Conservation (phyloP, 2,888 invertebrate genomes). For the Tyria jacobaeae region DNA sequence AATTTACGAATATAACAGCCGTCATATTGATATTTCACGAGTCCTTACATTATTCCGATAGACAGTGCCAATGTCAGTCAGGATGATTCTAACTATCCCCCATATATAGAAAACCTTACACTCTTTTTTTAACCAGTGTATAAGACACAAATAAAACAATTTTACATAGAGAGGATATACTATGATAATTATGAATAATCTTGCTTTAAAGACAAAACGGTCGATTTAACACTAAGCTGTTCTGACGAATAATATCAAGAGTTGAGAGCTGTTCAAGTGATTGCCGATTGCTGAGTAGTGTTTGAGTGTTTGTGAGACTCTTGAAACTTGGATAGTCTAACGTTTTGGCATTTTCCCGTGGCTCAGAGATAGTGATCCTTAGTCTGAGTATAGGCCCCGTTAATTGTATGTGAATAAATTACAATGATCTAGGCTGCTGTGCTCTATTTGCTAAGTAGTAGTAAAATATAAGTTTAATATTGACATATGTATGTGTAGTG, state of each 20-base stretch:
- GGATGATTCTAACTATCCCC: too few relatives aligned
- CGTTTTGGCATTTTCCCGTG: not conserved
- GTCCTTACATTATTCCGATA: too few relatives aligned
- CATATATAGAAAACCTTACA: too few relatives aligned
- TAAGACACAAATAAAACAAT: not conserved
- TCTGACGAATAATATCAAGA: not conserved
- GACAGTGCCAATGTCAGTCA: too few relatives aligned
- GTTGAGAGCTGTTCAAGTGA: not conserved
- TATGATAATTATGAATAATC: not conserved
- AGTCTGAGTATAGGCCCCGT: too few relatives aligned
- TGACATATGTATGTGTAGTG: not conserved
- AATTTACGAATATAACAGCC: too few relatives aligned
- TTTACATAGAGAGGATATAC: not conserved
- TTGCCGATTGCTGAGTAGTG: not conserved
- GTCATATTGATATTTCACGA: too few relatives aligned
- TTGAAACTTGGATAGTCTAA: not conserved
- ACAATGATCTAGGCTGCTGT: not conserved
- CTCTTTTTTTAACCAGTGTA: too few relatives aligned
- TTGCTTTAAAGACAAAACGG: not conserved
- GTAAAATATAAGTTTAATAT: not conserved
- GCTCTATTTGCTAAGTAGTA: too few relatives aligned
- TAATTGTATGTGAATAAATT: not conserved
- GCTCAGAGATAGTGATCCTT: not conserved
- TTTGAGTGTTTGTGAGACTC: not conserved
- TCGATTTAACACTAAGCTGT: not conserved